These are phyloP conservation scores for Garrulus glandarius DNA, from an alignment of 2,797 vertebrate genomes.

Conservation along the genomic window DNA sequence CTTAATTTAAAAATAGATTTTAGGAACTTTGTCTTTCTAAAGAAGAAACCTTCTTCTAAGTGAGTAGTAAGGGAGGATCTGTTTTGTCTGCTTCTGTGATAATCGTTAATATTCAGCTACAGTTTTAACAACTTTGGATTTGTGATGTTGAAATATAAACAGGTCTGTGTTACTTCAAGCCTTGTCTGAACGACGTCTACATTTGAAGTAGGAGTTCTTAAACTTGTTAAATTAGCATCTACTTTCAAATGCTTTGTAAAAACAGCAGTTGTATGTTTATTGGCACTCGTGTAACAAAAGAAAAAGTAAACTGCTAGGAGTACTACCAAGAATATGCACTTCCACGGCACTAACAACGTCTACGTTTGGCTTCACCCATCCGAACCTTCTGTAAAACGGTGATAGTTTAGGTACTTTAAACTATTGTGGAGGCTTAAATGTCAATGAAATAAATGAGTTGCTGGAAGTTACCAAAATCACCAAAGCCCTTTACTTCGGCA, in stretches of 20 bases:
- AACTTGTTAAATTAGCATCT: neutral
- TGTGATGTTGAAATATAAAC: neutral
- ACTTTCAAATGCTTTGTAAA: neutral
- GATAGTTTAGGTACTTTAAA: neutral
- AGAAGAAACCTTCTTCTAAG: neutral
- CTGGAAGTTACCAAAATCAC: neutral
- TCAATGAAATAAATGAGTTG: neutral
- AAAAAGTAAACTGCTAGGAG: neutral
- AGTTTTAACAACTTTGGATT: neutral
- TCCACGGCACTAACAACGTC: accelerated
- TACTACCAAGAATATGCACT: neutral
- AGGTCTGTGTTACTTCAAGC: neutral
- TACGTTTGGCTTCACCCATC: neutral
- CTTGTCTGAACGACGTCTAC: neutral
- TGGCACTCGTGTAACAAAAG: neutral
- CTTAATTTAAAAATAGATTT: neutral
- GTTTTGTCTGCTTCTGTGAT: neutral
- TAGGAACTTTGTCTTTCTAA: neutral
- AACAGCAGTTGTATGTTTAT: neutral
- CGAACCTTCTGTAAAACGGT: neutral
- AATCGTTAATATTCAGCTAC: neutral
- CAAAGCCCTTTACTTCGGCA: neutral
- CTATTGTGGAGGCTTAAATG: neutral
- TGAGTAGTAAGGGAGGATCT: neutral
- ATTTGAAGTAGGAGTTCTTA: neutral